Evolutionary conservation across 2,888 invertebrate genomes (phyloP), one percentile per base, ranked within the genome.

Genomic region (Drosophila affinis): DNA sequence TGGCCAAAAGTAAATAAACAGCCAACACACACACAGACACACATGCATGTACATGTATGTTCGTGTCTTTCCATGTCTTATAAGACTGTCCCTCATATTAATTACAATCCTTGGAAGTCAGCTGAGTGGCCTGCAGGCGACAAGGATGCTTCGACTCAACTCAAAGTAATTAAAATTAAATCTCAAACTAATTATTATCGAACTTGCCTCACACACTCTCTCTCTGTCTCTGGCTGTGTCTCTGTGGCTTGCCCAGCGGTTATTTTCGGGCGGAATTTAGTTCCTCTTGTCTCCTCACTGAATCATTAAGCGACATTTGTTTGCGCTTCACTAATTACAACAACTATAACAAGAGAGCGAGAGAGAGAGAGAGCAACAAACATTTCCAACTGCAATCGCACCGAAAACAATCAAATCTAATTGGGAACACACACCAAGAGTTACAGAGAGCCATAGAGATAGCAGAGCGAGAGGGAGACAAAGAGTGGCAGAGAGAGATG

Each of bases 321-420:
- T 87, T 88, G 87, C 77, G 90, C 89, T 88, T 83, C 88, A 89
- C 89, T 89, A 89, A 87, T 82, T 90, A 80, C 88, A 86, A 76
- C 86, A 83, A 78, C 73, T 68, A 49, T 57, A 54, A 56, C 48
- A 21, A 47, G 34, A 46, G 51, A 61, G 18, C 44, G 29, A 18
- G 44, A 71, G 34, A 32, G 32, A 34, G 10, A 3, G 12, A 34
- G 32, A 34, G 56, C 70, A 59, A 65, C 60, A 69, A 72, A 87
- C 77, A 87, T 76, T 81, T 71, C 61, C 58, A 81, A 68, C 74
- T 74, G 78, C 78, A 81, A 85, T 87, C 76, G 78, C 76, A 81
- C 80, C 72, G 39, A 69, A 87, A 89, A 90, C 90, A 89, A 89
- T 89, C 87, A 89, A 89, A 89, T 84, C 89, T 89, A 89, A 89